Base-by-base conservation (phyloP, 2,113 vertebrate genomes). In the Castor canadensis region DNA sequence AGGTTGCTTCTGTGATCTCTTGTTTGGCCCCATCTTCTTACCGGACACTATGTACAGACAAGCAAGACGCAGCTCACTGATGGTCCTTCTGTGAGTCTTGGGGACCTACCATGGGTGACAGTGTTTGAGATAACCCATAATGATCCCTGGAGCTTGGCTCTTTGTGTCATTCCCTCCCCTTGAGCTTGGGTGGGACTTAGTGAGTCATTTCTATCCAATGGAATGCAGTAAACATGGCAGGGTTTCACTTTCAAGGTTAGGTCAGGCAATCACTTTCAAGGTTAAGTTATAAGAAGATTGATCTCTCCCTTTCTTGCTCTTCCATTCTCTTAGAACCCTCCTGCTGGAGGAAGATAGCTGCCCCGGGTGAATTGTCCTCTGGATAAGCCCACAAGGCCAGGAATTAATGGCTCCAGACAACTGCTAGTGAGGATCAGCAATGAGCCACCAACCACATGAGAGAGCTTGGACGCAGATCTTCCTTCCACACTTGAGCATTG, bases 21-120 rank as follows among this genome's bases (percentile, higher is more conserved):
- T 52, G 75, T 89, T 72, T 94, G 90, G 92, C 83, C 89, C 26
- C 49, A 86, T 71, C 77, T 88, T 88, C 93, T 71, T 92, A 84
- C n/a, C 38, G 76, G 90, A 88, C 3, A 62, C 72, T 20, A 72
- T 19, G 6, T 28, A 90, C 49, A 91, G 71, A 86, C 28, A 76
- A 43, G 54, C 5, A 30, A 66, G 49, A 85, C 20, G 52, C 38
- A 89, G 73, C 49, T 81, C 17, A 12, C 19, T 32, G 40, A 54
- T 15, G 43, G 64, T 49, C 40, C 91, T 49, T 87, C 69, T 64
- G 72, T 35, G 49, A 91, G 22, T 3, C 43, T 16, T 22, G 69
- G 64, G 91, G 67, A 56, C 11, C 15, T 22, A 16, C 24, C 2
- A 6, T n/a, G 10, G 38, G 30, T 28, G 47, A n/a, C 38, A n/a